Percentiles rank a stretch among this genome's conserved stretches.
phyloP scores from a whole-genome alignment of 2,888 invertebrate species.

The Serrognathus titanus region DNA sequence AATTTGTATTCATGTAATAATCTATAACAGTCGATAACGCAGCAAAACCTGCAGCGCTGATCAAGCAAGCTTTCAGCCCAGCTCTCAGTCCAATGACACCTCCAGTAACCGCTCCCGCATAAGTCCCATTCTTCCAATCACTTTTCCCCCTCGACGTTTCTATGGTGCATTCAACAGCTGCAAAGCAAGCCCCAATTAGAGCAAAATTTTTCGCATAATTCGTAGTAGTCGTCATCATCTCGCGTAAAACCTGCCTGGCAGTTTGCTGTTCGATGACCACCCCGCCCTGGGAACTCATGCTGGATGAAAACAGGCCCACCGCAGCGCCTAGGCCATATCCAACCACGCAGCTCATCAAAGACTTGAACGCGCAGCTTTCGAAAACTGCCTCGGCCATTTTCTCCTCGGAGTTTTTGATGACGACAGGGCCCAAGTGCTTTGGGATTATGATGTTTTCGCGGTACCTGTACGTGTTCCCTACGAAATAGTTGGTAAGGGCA shows the following conservation, averaged over 20 bases:
- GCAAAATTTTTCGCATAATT: slow-evolving; percentile 98
- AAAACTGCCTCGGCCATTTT: slow-evolving; percentile 78
- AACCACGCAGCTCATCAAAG: slow-evolving; percentile 85
- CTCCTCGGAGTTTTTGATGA: slow-evolving; percentile 84
- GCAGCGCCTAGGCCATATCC: slow-evolving; percentile 93
- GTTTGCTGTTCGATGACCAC: slow-evolving; percentile 64
- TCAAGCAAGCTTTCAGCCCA: slow-evolving; percentile 86
- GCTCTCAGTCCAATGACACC: slow-evolving; percentile 88
- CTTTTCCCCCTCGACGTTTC: slow-evolving; percentile 89
- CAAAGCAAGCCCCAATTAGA: slow-evolving; percentile 89
- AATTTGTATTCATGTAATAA: slow-evolving; percentile 77
- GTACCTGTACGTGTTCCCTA: slow-evolving; percentile 59
- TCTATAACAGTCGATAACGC: slow-evolving; percentile 96
- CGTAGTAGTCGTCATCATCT: slow-evolving; percentile 88
- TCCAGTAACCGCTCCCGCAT: slow-evolving; percentile 91
- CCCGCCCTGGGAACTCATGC: slow-evolving; percentile 78
- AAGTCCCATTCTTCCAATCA: slow-evolving; percentile 96
- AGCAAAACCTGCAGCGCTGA: slow-evolving; percentile 97
- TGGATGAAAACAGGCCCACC: slow-evolving; percentile 93
- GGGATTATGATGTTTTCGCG: slow-evolving; percentile 84
- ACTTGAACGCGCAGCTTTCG: slow-evolving; percentile 94
- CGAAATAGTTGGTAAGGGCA: slow-evolving; percentile 43
- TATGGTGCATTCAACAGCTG: slow-evolving; percentile 90
- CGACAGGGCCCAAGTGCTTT: slow-evolving; percentile 68
- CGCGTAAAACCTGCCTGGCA: slow-evolving; percentile 80